Evolutionary conservation across 1,140 invertebrate genomes (phyloP).

Genomic region (Cyphomyrmex costatus): DNA sequence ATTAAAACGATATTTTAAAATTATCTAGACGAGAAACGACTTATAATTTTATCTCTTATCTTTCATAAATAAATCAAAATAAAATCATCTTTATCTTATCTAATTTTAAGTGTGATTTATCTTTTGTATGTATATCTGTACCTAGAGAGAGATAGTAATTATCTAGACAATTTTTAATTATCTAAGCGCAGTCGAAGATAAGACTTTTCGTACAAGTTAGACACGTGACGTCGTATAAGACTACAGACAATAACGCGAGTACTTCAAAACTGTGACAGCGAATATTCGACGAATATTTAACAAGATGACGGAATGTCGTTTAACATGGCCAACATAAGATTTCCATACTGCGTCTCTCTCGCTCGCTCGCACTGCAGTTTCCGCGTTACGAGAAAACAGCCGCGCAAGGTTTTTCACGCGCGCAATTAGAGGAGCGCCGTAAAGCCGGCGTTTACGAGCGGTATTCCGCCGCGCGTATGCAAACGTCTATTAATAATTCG

Average conservation of each 20-base stretch:
- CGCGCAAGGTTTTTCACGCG: not conserved
- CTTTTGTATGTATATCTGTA: too few species aligned
- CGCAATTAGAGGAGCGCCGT: constrained; percentile 44
- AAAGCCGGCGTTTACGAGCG: constrained; percentile 40
- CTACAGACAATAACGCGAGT: not conserved
- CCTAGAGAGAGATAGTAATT: too few species aligned
- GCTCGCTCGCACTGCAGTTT: not conserved
- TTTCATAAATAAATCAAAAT: too few species aligned
- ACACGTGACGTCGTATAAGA: not conserved
- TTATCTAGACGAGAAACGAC: too few species aligned
- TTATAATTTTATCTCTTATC: too few species aligned
- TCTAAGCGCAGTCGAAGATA: not conserved
- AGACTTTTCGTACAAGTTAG: not conserved
- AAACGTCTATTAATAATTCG: constrained; percentile 58
- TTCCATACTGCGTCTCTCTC: not conserved
- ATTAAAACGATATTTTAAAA: too few species aligned
- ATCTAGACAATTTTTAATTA: too few species aligned
- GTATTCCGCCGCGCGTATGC: constrained; percentile 13
- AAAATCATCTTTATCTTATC: too few species aligned
- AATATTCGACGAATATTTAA: not conserved
- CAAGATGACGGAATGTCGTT: not conserved
- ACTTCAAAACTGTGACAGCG: not conserved
- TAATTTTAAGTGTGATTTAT: too few species aligned
- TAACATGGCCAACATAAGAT: constrained; percentile 18
- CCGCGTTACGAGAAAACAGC: not conserved